Conservation (phyloP, 1,140 invertebrate genomes). For the Diorhabda carinulata region DNA sequence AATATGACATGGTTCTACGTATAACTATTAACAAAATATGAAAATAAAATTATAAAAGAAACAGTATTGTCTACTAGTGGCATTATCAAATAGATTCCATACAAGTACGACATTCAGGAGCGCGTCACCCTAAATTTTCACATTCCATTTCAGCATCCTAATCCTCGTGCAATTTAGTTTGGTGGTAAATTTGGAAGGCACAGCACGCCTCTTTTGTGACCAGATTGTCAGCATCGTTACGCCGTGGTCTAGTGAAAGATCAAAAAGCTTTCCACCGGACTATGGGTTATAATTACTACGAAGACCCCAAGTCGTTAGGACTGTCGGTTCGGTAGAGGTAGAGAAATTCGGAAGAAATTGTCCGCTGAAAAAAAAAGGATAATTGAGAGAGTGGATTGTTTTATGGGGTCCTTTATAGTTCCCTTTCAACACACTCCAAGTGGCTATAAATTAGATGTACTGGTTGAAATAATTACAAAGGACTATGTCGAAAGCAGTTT, state of each 20-base stretch:
- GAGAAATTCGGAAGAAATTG: conserved; percentile 2
- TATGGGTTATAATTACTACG: conserved; percentile 1
- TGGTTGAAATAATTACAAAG: no score
- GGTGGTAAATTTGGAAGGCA: background rate
- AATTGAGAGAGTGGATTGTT: background rate
- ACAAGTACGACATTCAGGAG: no score
- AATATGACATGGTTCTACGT: no score
- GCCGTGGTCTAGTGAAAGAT: background rate
- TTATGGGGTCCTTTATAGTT: background rate
- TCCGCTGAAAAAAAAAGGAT: background rate
- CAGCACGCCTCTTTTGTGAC: background rate
- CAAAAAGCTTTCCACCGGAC: background rate
- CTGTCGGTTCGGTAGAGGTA: background rate
- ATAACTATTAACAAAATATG: no score
- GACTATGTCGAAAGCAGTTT: no score
- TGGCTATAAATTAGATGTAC: no score
- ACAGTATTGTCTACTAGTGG: no score
- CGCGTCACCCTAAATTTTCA: no score
- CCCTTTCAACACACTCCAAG: background rate
- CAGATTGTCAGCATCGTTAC: background rate
- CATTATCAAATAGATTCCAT: no score
- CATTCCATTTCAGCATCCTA: background rate
- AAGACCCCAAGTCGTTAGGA: conserved; percentile 1
- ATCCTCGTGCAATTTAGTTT: background rate
- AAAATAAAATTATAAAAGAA: no score